Base-by-base conservation (phyloP, 2,888 invertebrate genomes). In the Lingula anatina region DNA sequence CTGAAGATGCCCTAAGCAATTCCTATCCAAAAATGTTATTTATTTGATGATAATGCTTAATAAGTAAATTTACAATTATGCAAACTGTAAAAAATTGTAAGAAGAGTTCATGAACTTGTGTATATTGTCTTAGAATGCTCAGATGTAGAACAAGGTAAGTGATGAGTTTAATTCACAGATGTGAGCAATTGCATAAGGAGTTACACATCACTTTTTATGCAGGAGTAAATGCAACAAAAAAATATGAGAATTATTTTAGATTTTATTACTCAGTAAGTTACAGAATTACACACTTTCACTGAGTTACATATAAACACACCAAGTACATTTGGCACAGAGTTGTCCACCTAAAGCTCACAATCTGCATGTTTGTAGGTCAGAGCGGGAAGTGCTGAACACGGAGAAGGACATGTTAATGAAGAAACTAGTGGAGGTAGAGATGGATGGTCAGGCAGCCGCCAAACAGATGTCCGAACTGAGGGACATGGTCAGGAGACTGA, bases 351-450 rank as follows among this genome's bases (percentile, higher is more conserved):
- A n/a, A n/a, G n/a, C n/a, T n/a, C n/a, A n/a, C n/a, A n/a, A n/a
- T n/a, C n/a, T n/a, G n/a, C n/a, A n/a, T n/a, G n/a, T n/a, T n/a
- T n/a, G n/a, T n/a, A n/a, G 45, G 46, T 18, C 53, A 36, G 66
- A 71, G 46, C 60, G 62, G 7, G 67, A 68, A 12, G 47, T 62
- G 9, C 51, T 70, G 50, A 60, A 54, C 44, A 44, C 50, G 35
- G 72, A 71, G 51, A 44, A 66, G 26, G 71, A 72, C 46, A 60
- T 62, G 38, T 60, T 75, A 55, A 71, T 74, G 73, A 72, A 71
- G 64, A 73, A 73, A 47, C 52, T 75, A 50, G 70, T 75, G 20
- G 75, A 75, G 49, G 71, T 70, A 9, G 75, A 75, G 58, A 66
- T 75, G 70, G 75, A 75, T 48, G 73, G 75, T 7, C 73, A 75